These are phyloP conservation scores for Nudaria mundana DNA, from an alignment of 2,888 invertebrate species.

Conservation along the genomic window DNA sequence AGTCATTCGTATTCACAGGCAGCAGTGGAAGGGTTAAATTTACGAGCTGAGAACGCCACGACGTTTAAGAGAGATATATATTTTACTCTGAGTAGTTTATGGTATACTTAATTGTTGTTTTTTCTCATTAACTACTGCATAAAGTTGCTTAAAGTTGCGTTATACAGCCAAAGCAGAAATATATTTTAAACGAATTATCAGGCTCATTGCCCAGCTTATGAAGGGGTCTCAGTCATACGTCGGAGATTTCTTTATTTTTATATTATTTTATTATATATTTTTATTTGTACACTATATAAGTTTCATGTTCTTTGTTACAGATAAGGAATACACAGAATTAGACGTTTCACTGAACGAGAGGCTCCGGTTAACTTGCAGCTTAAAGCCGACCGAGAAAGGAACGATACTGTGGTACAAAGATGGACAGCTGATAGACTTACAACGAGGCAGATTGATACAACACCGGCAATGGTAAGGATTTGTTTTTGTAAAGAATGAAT, in stretches of 20 bases:
- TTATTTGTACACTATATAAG: background rate
- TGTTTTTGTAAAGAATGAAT: no score
- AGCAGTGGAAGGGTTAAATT: constrained; percentile 27
- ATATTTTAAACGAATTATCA: no score
- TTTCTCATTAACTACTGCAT: no score
- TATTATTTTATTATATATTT: no score
- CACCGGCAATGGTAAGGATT: constrained; percentile 58
- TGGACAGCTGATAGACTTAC: constrained; percentile 50
- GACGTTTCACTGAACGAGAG: constrained; percentile 60
- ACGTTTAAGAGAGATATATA: constrained; percentile 21
- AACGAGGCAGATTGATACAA: constrained; percentile 40
- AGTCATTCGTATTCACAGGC: constrained; percentile 26
- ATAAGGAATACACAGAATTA: constrained; percentile 51
- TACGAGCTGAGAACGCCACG: constrained; percentile 37
- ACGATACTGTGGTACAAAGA: constrained; percentile 66
- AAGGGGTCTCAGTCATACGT: no score
- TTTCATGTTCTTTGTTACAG: constrained; percentile 41
- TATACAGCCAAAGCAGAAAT: no score
- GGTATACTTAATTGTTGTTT: no score
- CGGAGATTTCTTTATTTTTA: no score
- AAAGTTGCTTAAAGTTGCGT: background rate
- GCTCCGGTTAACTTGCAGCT: constrained; percentile 61
- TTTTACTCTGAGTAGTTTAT: constrained; percentile 21
- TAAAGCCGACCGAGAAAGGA: constrained; percentile 43
- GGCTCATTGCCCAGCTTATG: no score